Base-by-base conservation (phyloP, 2,888 invertebrate genomes). In the Eustalomyia histrio region DNA sequence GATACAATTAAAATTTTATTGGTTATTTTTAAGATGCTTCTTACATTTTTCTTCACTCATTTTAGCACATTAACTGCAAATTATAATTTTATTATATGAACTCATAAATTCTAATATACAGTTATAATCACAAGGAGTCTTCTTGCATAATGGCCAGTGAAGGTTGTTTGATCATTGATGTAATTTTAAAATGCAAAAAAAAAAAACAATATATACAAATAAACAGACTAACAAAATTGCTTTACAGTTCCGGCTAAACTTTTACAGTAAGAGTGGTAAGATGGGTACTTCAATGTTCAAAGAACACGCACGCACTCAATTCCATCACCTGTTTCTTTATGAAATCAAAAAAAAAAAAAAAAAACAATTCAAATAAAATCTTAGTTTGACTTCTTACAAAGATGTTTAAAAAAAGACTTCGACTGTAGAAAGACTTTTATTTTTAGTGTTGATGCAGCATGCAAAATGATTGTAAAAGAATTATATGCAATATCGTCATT, bases 261-360 rank as follows among this genome's bases (percentile, higher is more conserved):
- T 72, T 69, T 80, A 69, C 69, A 69, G 74, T 81, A 76, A 76
- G 55, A 80, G 58, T 73, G 60, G 16, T 65, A 29, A 14, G 52
- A 29, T 24, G 50, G 50, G 10, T 76, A 57, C 67, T 81, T 60
- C 35, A 74, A 81, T 74, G 57, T 71, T 72, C 58, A 65, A 69
- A 65, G 35, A 73, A 76, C 76, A 73, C 73, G 73, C 73, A 76
- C 60, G 68, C 69, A 69, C 18, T 67, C 21, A 69, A 80, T 65
- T 58, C 71, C 14, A 76, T 76, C 76, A 80, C 72, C 58, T 76
- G 73, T 64, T 65, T 18, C 47, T 60, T 21, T 64, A 47, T 63
- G 29, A 47, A 33, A 21, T 67, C 10, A 53, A 55, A 21, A 16
- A 43, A 39, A 67, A 21, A 39, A 47, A 78, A 53, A 63, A 43